A percentile compares a stretch with the other conserved stretches of the same genome.
phyloP scores from a whole-genome alignment of 2,797 vertebrate genomes.

The Lagothrix lagotricha region DNA sequence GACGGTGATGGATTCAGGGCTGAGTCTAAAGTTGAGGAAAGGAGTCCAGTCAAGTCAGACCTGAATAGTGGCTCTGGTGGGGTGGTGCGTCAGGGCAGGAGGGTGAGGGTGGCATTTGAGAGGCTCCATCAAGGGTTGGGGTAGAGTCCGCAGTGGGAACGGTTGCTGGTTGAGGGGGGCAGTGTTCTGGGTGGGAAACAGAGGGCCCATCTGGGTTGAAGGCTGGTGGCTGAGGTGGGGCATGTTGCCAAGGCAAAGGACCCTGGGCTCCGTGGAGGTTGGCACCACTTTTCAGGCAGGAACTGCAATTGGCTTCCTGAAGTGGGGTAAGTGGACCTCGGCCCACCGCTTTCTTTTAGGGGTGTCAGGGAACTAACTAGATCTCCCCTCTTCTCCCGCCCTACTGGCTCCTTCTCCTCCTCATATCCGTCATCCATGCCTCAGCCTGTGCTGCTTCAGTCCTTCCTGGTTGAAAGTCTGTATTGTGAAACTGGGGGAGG shows the following conservation, averaged over 20 bases:
- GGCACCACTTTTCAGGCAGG: not conserved
- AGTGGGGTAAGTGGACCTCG: not conserved
- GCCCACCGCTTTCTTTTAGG: not conserved
- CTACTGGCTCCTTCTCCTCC: not conserved
- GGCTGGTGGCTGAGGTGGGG: not conserved
- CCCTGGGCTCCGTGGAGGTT: not conserved
- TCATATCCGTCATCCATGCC: not conserved
- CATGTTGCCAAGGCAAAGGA: not conserved
- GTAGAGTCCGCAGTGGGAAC: not conserved
- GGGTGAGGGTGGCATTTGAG: not conserved
- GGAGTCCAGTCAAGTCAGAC: not conserved
- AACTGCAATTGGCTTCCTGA: not conserved
- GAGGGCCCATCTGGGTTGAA: not conserved
- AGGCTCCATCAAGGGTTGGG: not conserved
- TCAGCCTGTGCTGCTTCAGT: not conserved
- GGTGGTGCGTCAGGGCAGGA: not conserved
- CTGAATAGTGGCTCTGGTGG: not conserved
- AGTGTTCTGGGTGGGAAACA: not conserved
- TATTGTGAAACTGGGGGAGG: not conserved
- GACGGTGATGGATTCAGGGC: not conserved
- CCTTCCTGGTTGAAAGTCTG: constrained; percentile 55
- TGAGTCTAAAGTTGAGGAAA: not conserved
- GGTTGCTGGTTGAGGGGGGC: not conserved
- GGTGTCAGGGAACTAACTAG: not conserved
- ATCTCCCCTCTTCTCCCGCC: not conserved